Percentiles rank a stretch among this genome's conserved stretches.
These are phyloP conservation scores for Phyllotreta striolata DNA, from an alignment of 2,888 invertebrate species.

Conservation along the genomic window DNA sequence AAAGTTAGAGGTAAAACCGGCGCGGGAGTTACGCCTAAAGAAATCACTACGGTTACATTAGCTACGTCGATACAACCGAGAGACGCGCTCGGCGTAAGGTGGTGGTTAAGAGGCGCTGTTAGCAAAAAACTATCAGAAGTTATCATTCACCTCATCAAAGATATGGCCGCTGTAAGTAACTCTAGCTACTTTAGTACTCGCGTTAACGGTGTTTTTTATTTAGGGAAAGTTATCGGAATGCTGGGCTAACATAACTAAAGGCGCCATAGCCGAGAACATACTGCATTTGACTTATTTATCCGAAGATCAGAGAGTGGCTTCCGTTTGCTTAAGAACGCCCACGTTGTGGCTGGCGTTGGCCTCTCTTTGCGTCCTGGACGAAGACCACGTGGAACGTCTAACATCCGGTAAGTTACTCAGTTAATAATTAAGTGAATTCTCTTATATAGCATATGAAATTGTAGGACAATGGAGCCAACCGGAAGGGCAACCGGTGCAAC, in stretches of 20 bases:
- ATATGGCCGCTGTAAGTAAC: constrained; percentile 87
- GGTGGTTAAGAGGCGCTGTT: constrained; percentile 90
- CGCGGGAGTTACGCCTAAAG: constrained; percentile 60
- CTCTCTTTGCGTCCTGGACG: constrained; percentile 90
- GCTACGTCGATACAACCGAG: constrained; percentile 68
- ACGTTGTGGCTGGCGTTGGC: constrained; percentile 93
- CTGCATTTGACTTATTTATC: constrained; percentile 81
- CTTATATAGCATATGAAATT: constrained; percentile 63
- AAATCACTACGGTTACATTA: constrained; percentile 67
- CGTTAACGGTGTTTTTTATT: constrained; percentile 39
- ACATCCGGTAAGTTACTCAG: constrained; percentile 67
- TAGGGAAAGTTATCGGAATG: constrained; percentile 85
- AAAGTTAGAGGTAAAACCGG: constrained; percentile 76
- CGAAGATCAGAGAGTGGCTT: constrained; percentile 77
- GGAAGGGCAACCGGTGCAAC: constrained; percentile 66
- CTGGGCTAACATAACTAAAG: constrained; percentile 89
- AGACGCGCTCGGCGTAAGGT: constrained; percentile 67
- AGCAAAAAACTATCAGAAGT: constrained; percentile 86
- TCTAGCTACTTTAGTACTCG: neutral
- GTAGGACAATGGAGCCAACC: constrained; percentile 79
- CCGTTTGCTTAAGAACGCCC: constrained; percentile 82
- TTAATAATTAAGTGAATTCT: too few relatives aligned
- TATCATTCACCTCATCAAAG: constrained; percentile 86
- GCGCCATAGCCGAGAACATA: constrained; percentile 87
- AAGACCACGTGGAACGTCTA: constrained; percentile 85